phyloP scores from a whole-genome alignment of 2,113 vertebrate species.

The Alces alces region DNA sequence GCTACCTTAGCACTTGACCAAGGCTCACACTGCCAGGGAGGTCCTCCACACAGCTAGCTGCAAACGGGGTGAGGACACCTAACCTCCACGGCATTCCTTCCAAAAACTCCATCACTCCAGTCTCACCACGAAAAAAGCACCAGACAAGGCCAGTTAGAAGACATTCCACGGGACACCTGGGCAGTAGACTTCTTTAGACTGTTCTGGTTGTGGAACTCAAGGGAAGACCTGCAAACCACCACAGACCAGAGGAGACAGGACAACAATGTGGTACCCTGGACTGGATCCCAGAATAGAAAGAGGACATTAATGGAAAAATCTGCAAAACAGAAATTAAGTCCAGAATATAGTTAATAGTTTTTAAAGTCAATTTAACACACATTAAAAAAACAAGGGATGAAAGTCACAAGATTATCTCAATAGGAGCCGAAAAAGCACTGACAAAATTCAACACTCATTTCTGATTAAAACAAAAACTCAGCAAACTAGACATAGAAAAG shows the following conservation, averaged over 20 bases:
- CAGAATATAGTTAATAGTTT: background rate
- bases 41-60: background rate
- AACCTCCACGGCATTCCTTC: background rate
- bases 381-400: background rate
- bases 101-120: background rate
- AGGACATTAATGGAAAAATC: background rate
- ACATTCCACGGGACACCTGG: rapidly evolving
- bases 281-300: background rate
- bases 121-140: background rate
- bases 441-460: background rate
- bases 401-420: background rate
- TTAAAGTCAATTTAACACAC: background rate
- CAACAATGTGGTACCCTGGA: background rate
- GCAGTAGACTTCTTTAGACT: background rate
- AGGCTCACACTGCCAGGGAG: background rate
- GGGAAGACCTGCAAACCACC: background rate
- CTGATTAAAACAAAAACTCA: background rate
- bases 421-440: background rate
- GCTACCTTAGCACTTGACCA: background rate
- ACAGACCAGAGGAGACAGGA: background rate
- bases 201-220: background rate
- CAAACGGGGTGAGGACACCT: background rate
- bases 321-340: background rate
- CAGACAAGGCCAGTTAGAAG: background rate
- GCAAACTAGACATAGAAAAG: background rate